Base-by-base conservation (phyloP, 2,113 vertebrate genomes). In the Misgurnus anguillicaudatus region DNA sequence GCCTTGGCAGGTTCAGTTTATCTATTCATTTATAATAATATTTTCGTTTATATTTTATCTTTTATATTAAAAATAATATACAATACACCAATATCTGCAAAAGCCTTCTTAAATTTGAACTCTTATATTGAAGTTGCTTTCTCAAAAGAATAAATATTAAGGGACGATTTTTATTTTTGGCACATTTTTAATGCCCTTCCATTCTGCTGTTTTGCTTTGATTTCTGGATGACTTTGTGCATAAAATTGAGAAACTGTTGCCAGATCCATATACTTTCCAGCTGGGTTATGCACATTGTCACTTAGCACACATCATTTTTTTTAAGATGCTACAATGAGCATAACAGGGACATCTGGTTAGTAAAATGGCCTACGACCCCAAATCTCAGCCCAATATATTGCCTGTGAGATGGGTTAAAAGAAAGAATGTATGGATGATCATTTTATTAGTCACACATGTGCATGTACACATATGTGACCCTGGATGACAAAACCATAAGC, bases 331-430 rank as follows among this genome's bases (percentile, higher is more conserved):
- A 6, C 66, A 14, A n/a, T 17, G 39, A 71, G 8, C 51, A 53
- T 47, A 67, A 45, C 41, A 24, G 41, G 6, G 65, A 72, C 41
- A 38, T 72, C 39, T 71, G 51, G 36, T 71, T 57, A 57, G 16
- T 13, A 17, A 39, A 19, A 71, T 71, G 31, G 67, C 67, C 67
- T 51, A 70, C 67, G 53, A 38, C 6, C 51, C 51, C n/a, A 14
- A n/a, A 14, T 41, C 39, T 58, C 69, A 14, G 51, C 11, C 51
- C 51, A 14, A 6, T 55, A 53, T 1, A 53, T 13, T 53, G 51
- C n/a, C 3, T n/a, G 51, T 21, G 36, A 51, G 51, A 57, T 57
- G 51, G 39, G 17, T 16, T 21, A 53, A 31, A 21, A 21, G 39
- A 36, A 47, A 47, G 11, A 47, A 1, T 1, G 24, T n/a, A 24